Evolutionary conservation across 1,140 invertebrate genomes (phyloP), one percentile per base, ranked within the genome.

Genomic region (Microplitis mediator): DNA sequence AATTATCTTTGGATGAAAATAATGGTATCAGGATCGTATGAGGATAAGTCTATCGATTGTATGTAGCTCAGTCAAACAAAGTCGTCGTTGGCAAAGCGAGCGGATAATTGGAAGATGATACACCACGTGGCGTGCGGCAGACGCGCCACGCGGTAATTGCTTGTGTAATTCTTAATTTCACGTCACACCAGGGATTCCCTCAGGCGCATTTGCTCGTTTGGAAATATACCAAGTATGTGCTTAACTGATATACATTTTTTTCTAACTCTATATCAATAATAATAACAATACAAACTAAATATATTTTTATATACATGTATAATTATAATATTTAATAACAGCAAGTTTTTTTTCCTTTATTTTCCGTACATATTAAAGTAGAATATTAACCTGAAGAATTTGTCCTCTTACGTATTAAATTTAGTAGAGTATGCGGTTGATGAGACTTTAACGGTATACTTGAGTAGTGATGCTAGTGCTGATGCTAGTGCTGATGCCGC

Each of bases 131-230:
- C 78, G 74, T 76, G 77, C 75, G 79, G 81, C 79, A 80, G 82
- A 79, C 77, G 80, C 78, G 75, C 79, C 71, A 77, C 72, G 72
- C 72, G 78, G 81, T 84, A 85, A 85, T 85, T 85, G 83, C 84
- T 83, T 82, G 83, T 84, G 83, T 85, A 85, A 85, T 85, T 84
- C 83, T 84, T 84, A 85, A 85, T 85, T 85, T 85, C 80, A 85
- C 81, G 82, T 85, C 83, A 85, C 82, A 80, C 81, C 79, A 81
- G 79, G 83, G 79, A 83, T 83, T 82, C 81, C 78, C 78, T 69
- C 39, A 62, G 72, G 75, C 71, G 45, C 50, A 76, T 68, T 66
- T 61, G 52, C 65, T 68, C 52, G 72, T 71, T 75, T 65, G 36
- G 35, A 35, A 68, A 45, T 60, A 62, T 65, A 71, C 62, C 60